Evolutionary conservation across 2,888 invertebrate species (phyloP), one percentile per base, ranked within the genome.

Genomic region (Heliconius sara): DNA sequence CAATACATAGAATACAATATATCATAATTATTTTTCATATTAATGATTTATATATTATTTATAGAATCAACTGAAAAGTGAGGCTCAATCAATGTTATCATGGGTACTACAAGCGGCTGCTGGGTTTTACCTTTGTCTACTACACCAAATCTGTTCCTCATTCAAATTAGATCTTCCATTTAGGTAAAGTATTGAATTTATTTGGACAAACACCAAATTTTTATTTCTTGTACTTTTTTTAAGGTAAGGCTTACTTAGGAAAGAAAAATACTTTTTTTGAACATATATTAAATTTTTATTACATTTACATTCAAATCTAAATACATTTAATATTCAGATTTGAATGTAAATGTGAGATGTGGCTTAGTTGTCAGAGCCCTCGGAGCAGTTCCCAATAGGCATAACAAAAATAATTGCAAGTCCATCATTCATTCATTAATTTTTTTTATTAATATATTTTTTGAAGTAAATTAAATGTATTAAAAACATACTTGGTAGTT

Each of bases 71-170:
- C 96, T 97, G 84, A 96, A 97, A 81, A 96, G 96, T 81, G 97
- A 98, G 88, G 96, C 96, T 5, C 97, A 98, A 90, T 97, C 97
- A 6, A 96, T 97, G 92, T 93, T 98, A 70, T 96, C 97, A 71
- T 97, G 97, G 96, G 97, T 98, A 85, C 94, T 98, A 82, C 98
- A 98, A 89, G 97, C 97, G 7, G 98, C 98, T 0, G 97, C 97
- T 81, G 98, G 98, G 22, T 98, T 98, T 94, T 98, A 98, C 90
- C 94, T 98, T 70, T 96, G 97, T 85, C 93, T 98, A 78, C 93
- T 98, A 75, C 97, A 98, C 90, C 97, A 98, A 91, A 96, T 98
- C 85, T 98, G 98, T 89, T 96, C 97, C 71, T 96, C 97, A 73
- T 98, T 97, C 90, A 97, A 97, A 90, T 91, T 98, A 84, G 97